These are phyloP conservation scores for Planiliza haematocheilus DNA, from an alignment of 2,113 vertebrate genomes.

Conservation along the genomic window DNA sequence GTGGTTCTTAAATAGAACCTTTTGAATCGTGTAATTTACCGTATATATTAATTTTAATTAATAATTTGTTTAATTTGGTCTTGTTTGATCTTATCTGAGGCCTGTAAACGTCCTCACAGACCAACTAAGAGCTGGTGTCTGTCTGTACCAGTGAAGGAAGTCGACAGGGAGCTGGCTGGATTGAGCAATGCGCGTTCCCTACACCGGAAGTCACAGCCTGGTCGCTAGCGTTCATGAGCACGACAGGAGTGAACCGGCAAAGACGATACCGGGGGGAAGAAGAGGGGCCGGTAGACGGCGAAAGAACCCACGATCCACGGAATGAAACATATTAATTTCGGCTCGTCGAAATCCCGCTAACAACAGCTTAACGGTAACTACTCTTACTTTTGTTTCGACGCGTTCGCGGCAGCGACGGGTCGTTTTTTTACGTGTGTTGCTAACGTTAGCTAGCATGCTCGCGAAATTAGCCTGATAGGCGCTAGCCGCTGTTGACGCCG, in stretches of 20 bases:
- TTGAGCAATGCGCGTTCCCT: conserved; percentile 9
- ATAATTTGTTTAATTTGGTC: too few species aligned
- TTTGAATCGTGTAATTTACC: too few species aligned
- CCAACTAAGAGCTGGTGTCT: too few species aligned
- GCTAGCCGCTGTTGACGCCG: conserved; percentile 29
- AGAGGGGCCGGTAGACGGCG: conserved; percentile 37
- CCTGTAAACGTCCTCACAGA: too few species aligned
- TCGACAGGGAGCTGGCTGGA: background rate
- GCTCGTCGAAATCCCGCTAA: background rate
- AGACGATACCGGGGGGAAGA: conserved; percentile 37
- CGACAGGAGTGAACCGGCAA: conserved; percentile 64
- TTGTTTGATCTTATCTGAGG: too few species aligned
- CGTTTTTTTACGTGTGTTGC: background rate
- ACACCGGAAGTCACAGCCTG: conserved; percentile 62
- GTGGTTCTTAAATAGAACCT: too few species aligned
- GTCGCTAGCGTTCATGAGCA: conserved; percentile 41
- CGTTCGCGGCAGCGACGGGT: too few species aligned
- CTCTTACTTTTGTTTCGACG: fast-evolving
- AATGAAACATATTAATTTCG: conserved; percentile 10
- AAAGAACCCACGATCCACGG: conserved; percentile 4
- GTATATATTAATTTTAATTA: too few species aligned
- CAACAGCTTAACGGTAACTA: conserved; percentile 2
- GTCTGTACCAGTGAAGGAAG: too few species aligned
- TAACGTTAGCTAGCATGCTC: conserved; percentile 36
- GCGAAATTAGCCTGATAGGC: conserved; percentile 36